A percentile compares a stretch with the other conserved stretches of the same genome.
Evolutionary conservation across 2,888 invertebrate species (phyloP).

Genomic region (Uropetala carovei): DNA sequence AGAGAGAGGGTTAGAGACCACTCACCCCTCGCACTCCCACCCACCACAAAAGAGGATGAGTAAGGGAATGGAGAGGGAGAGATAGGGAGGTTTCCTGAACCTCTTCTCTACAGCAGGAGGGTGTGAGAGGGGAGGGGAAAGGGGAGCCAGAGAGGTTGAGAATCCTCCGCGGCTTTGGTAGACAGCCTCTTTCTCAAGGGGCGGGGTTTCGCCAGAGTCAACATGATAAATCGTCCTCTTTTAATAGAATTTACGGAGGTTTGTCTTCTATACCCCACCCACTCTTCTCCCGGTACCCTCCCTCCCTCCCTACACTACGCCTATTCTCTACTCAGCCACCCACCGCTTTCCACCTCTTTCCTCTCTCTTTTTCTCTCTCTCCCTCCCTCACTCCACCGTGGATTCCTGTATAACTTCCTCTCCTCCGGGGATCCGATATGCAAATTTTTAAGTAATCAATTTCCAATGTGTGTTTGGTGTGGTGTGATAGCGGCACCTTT

Average conservation of each 20-base stretch:
- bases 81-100: constrained; percentile 23
- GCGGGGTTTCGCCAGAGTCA: constrained; percentile 61
- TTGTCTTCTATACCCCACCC: constrained; percentile 51
- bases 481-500: constrained; percentile 40
- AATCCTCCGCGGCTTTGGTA: constrained; percentile 60
- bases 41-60: not conserved
- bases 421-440: not conserved
- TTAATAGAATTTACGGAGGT: constrained; percentile 66
- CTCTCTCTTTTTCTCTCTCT: not conserved
- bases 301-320: not conserved
- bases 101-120: not conserved
- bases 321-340: not conserved
- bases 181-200: constrained; percentile 60
- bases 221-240: constrained; percentile 66
- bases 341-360: not conserved
- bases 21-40: not conserved
- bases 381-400: not conserved
- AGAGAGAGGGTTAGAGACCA: not conserved
- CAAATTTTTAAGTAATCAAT: constrained; percentile 60
- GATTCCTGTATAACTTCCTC: not conserved
- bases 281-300: not conserved
- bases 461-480: constrained; percentile 52
- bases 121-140: constrained; percentile 11
- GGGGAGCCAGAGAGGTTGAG: constrained; percentile 43
- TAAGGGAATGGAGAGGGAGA: not conserved